Base-by-base conservation (phyloP, 2,888 invertebrate genomes). In the Lysandra bellargus region DNA sequence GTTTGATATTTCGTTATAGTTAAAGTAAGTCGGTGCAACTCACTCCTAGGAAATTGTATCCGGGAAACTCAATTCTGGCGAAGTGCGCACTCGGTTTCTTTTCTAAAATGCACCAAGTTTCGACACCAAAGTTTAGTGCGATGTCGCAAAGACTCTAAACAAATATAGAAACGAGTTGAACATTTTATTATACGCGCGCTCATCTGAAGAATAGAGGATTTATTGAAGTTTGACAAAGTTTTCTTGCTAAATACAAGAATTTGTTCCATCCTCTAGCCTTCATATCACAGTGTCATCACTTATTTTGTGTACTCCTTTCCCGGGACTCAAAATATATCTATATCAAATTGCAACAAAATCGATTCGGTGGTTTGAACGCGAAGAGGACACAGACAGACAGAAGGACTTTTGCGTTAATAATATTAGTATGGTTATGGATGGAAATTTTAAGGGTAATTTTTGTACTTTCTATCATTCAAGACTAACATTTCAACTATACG, bases 31-130 rank as follows among this genome's bases (percentile, higher is more conserved):
- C 2, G 49, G 49, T 49, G 49, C 9, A 49, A 12, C 49, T 49
- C 49, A 49, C 49, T 88, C 87, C 85, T 84, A 85, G 85, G 83
- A 83, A 88, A 89, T 86, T 87, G 83, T 83, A 83, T 84, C 83
- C 86, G 86, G 86, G 85, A 87, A 88, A 88, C 88, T 87, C 87
- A 84, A 88, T 89, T 88, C 88, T 85, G 86, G 82, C 83, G 84
- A 85, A 89, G 85, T 87, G 88, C 87, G 84, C 84, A 86, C 85
- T 84, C 84, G 87, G 86, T 88, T 83, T 86, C 86, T 86, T 88
- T 37, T 85, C 82, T 83, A 81, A 85, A 84, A 87, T 87, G 87
- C 85, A 87, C 86, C 86, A 90, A 91, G 87, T 91, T 89, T 81
- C 81, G 81, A 83, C 83, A 83, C 82, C 81, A 79, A 88, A 88